Percentiles rank a stretch among this genome's conserved stretches.
phyloP scores from a whole-genome alignment of 2,797 vertebrate species.

The Anguilla marmorata region DNA sequence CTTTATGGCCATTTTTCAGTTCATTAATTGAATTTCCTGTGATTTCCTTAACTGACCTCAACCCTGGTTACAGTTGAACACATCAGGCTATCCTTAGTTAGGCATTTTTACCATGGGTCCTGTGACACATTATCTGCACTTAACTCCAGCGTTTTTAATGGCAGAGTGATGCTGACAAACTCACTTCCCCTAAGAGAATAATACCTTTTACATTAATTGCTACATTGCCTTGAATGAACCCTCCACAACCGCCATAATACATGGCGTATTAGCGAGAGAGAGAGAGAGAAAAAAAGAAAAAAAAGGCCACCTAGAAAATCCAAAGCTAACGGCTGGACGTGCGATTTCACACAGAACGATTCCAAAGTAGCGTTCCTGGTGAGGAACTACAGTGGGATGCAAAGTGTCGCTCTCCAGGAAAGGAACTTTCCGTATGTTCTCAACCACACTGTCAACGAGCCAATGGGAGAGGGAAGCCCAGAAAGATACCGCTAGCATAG shows the following conservation, averaged over 20 bases:
- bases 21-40: background rate
- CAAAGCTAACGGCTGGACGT: background rate
- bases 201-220: conserved; percentile 3
- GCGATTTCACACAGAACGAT: background rate
- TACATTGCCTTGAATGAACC: background rate
- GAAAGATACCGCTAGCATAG: background rate
- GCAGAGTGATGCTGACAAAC: background rate
- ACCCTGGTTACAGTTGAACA: background rate
- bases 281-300: background rate
- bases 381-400: background rate
- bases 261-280: no score
- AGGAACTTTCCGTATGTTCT: background rate
- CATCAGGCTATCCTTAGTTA: background rate
- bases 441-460: background rate
- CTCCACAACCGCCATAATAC: background rate
- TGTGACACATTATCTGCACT: background rate
- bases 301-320: background rate
- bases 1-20: background rate
- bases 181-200: background rate
- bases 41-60: background rate
- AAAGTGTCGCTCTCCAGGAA: background rate
- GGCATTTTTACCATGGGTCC: background rate
- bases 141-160: background rate
- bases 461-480: background rate
- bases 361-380: background rate